Evolutionary conservation across 1,140 invertebrate species (phyloP), one percentile per base, ranked within the genome.

Genomic region (Odontomachus brunneus): DNA sequence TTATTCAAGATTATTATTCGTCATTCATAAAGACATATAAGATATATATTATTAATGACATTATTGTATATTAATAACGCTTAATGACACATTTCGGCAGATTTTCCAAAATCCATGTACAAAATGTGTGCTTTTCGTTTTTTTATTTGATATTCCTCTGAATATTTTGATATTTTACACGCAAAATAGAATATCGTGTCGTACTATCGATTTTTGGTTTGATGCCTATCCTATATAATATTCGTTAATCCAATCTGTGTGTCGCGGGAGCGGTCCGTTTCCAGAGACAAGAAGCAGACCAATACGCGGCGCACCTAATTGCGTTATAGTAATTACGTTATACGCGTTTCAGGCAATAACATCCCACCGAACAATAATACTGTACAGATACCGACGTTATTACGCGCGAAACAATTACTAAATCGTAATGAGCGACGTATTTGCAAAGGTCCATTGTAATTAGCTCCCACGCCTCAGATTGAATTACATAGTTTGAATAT

Each of bases 251-350:
- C 38, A 85, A 86, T 86, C 74, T 71, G 66, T 84, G 53, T 84
- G 44, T 65, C 51, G 71, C 53, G 81, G 81, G 67, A 85, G 62
- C 65, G 51, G 78, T 33, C 72, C 73, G 75, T 83, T 86, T 87
- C 84, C 66, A 80, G 33, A 67, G 90, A 91, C 84, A 88, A 83
- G 89, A 88, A 88, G 53, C 90, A 91, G 90, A 76, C 66, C 86
- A 69, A 49, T 60, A 60, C 55, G 74, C 60, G 78, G 29, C 60
- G 78, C 33, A 62, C 17, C 80, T 91, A 91, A 91, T 90, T 85
- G 80, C 75, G 71, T 91, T 90, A 90, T 72, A 78, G 83, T 90
- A 90, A 90, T 90, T 85, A 67, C 57, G 84, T 89, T 89, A 88
- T 38, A 74, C 44, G 22, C 51, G 69, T 75, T 72, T 78, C 65